Evolutionary conservation across 1,140 invertebrate species (phyloP).

Genomic region (Heliconius hewitsoni): DNA sequence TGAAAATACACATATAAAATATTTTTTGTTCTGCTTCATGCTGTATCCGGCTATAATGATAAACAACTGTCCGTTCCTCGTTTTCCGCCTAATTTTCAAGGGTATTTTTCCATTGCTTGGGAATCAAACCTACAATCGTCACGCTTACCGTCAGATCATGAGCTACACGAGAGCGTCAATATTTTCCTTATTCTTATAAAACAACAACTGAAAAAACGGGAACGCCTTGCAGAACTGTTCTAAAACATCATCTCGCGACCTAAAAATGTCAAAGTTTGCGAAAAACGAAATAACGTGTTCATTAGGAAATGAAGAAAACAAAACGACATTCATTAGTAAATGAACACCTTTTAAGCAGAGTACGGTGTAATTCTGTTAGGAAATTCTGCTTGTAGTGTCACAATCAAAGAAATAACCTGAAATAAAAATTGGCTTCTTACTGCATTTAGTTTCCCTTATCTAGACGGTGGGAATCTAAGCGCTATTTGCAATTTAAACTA

Average conservation of each 20-base stretch:
- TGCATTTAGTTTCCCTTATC: too few species aligned
- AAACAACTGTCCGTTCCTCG: too few species aligned
- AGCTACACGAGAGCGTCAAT: neutral
- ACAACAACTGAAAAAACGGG: neutral
- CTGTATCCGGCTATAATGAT: too few species aligned
- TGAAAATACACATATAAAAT: too few species aligned
- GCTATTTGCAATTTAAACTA: too few species aligned
- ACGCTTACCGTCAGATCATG: neutral
- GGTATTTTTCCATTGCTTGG: too few species aligned
- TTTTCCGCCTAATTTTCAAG: too few species aligned
- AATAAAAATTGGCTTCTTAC: too few species aligned
- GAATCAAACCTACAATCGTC: neutral
- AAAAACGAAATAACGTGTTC: neutral
- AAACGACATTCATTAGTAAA: neutral
- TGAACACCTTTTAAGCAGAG: neutral
- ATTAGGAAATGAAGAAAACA: neutral
- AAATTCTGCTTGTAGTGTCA: neutral
- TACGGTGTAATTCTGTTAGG: neutral
- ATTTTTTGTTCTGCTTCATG: too few species aligned
- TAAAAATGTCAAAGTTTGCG: conserved; percentile 8
- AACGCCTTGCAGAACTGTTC: neutral
- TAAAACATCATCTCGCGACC: neutral
- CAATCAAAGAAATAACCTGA: neutral
- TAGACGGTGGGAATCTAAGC: too few species aligned
- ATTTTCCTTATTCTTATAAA: neutral